Evolutionary conservation across 2,113 vertebrate species (phyloP).

Genomic region (Heloderma charlesbogerti): DNA sequence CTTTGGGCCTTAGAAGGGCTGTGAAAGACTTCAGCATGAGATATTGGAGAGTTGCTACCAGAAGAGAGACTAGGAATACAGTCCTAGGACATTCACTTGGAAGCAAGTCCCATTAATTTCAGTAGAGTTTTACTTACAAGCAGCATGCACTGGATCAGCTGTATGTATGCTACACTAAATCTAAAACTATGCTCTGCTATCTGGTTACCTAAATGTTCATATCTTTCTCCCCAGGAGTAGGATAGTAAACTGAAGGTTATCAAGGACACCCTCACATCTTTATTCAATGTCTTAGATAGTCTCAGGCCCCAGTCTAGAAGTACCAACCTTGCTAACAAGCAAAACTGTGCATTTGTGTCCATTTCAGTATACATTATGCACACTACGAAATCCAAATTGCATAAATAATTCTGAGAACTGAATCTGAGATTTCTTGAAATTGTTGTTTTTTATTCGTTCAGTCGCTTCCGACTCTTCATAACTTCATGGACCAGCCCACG

Average conservation of each 20-base stretch:
- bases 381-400: neutral
- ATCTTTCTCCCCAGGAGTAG: neutral
- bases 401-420: conserved; percentile 4
- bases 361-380: neutral
- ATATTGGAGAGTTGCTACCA: neutral
- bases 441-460: too few relatives aligned
- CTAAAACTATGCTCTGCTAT: neutral
- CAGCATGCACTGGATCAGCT: neutral
- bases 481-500: too few relatives aligned
- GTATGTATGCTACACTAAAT: neutral
- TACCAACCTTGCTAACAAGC: neutral
- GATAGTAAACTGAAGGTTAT: neutral
- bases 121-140: neutral
- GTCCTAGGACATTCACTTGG: neutral
- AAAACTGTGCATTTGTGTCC: neutral
- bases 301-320: neutral
- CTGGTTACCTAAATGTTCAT: neutral
- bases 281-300: neutral
- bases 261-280: neutral
- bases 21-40: neutral
- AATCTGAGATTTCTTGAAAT: neutral
- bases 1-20: neutral
- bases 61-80: neutral
- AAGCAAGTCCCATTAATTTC: neutral
- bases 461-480: too few relatives aligned